A percentile compares a stretch with the other conserved stretches of the same genome.
These are phyloP conservation scores for Syngnathus typhle DNA, from an alignment of 2,113 vertebrate species.

Conservation along the genomic window DNA sequence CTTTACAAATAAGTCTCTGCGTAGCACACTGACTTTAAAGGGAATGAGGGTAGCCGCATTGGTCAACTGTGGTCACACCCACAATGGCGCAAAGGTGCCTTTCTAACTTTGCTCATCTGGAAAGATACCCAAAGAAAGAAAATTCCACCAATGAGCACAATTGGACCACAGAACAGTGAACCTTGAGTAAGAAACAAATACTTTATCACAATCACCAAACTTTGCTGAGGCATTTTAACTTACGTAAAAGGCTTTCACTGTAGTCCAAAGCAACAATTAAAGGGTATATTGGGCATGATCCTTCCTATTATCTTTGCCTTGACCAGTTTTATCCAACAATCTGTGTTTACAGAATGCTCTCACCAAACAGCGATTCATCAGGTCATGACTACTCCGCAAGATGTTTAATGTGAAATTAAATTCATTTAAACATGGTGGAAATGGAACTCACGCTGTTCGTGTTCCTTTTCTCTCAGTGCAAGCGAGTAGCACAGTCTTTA, in stretches of 20 bases:
- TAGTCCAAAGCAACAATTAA: background rate
- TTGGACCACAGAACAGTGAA: background rate
- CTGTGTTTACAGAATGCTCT: slow-evolving; percentile 63
- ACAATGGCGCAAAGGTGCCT: too few relatives aligned
- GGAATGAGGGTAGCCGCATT: too few relatives aligned
- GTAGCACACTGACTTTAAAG: too few relatives aligned
- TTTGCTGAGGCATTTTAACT: background rate
- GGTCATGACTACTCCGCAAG: slow-evolving; percentile 9
- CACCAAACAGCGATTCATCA: slow-evolving; percentile 33
- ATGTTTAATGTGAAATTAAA: too few relatives aligned
- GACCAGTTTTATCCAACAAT: slow-evolving; percentile 39
- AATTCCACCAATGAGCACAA: too few relatives aligned
- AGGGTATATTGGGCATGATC: background rate
- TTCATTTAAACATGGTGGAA: background rate
- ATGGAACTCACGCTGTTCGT: slow-evolving; percentile 25
- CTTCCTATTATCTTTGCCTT: slow-evolving; percentile 3
- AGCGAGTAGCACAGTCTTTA: slow-evolving; percentile 45
- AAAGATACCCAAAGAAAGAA: too few relatives aligned
- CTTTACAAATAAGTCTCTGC: too few relatives aligned
- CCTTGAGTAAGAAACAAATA: background rate
- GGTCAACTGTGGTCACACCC: too few relatives aligned
- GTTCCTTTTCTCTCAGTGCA: slow-evolving; percentile 27
- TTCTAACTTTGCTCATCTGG: too few relatives aligned
- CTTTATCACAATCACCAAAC: background rate
- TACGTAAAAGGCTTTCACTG: background rate